Conservation (phyloP, 2,797 vertebrate species). For the Moxostoma hubbsi region DNA sequence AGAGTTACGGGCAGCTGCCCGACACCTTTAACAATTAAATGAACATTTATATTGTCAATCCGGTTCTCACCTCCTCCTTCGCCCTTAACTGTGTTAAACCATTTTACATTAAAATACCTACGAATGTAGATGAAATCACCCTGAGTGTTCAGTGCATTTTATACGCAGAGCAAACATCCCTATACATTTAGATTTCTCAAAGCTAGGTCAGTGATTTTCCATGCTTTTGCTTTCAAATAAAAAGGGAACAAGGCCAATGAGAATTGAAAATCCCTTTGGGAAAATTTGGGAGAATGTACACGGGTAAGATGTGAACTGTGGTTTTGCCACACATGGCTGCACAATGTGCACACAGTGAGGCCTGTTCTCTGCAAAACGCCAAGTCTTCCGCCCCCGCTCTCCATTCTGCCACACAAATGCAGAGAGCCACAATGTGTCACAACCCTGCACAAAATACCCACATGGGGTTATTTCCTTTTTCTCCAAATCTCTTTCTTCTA, state of each 20-base stretch:
- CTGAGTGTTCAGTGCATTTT: background rate
- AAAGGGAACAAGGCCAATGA: constrained; percentile 55
- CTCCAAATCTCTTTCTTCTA: background rate
- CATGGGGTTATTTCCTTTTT: constrained; percentile 14
- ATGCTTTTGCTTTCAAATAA: constrained; percentile 40
- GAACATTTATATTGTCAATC: too few species aligned
- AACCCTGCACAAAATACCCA: constrained; percentile 43
- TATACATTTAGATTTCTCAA: constrained; percentile 35
- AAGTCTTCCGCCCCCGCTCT: constrained; percentile 58
- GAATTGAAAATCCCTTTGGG: constrained; percentile 54
- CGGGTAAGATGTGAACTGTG: constrained; percentile 57
- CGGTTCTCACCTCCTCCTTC: too few species aligned
- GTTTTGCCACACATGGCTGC: constrained; percentile 39
- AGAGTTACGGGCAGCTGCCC: too few species aligned
- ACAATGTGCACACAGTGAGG: constrained; percentile 27
- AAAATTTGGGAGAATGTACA: constrained; percentile 48
- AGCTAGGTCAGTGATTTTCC: constrained; percentile 54
- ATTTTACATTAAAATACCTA: too few species aligned
- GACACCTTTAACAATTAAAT: too few species aligned
- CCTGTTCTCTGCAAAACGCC: constrained; percentile 54
- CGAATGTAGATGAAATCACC: too few species aligned
- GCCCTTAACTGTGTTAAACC: too few species aligned
- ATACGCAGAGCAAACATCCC: constrained; percentile 20
- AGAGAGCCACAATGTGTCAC: constrained; percentile 51
- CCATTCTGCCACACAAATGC: constrained; percentile 36